Percentiles rank a stretch among this genome's conserved stretches.
These are phyloP conservation scores for Rhinophrynus dorsalis DNA, from an alignment of 2,797 vertebrate species.

Conservation along the genomic window DNA sequence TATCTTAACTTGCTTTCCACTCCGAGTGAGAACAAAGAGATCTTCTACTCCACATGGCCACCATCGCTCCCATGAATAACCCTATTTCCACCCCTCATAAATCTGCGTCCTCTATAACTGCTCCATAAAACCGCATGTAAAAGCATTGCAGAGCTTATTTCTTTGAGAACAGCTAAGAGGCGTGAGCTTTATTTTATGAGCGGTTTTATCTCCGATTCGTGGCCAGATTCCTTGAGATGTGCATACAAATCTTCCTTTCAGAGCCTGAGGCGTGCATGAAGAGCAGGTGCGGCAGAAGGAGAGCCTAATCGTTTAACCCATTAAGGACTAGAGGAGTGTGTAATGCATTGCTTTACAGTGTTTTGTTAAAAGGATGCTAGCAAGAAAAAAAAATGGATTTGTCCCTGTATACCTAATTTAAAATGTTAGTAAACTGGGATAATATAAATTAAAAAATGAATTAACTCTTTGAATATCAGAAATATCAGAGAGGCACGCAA, in stretches of 20 bases:
- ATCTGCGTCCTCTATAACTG: constrained; percentile 17
- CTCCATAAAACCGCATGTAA: constrained; percentile 32
- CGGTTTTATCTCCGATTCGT: neutral
- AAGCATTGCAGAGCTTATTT: constrained; percentile 43
- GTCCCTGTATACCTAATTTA: too few relatives aligned
- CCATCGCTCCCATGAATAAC: neutral
- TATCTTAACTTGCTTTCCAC: neutral
- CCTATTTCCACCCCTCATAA: constrained; percentile 3
- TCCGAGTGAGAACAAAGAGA: neutral
- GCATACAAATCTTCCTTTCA: too few relatives aligned
- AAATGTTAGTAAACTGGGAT: too few relatives aligned
- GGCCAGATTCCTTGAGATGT: constrained; percentile 5
- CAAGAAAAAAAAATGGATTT: too few relatives aligned
- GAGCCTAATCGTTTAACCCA: too few relatives aligned
- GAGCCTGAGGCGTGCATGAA: neutral
- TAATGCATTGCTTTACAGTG: too few relatives aligned
- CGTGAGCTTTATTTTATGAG: constrained; percentile 13
- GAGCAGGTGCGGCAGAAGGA: neutral
- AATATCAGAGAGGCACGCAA: too few relatives aligned
- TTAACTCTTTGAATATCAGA: too few relatives aligned
- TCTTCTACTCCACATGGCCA: neutral
- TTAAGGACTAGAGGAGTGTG: too few relatives aligned
- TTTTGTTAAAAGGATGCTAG: too few relatives aligned
- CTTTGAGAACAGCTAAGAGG: constrained; percentile 48
- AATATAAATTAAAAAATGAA: too few relatives aligned